These are phyloP conservation scores for Cheilosia variabilis DNA, from an alignment of 2,888 invertebrate genomes.

Conservation along the genomic window DNA sequence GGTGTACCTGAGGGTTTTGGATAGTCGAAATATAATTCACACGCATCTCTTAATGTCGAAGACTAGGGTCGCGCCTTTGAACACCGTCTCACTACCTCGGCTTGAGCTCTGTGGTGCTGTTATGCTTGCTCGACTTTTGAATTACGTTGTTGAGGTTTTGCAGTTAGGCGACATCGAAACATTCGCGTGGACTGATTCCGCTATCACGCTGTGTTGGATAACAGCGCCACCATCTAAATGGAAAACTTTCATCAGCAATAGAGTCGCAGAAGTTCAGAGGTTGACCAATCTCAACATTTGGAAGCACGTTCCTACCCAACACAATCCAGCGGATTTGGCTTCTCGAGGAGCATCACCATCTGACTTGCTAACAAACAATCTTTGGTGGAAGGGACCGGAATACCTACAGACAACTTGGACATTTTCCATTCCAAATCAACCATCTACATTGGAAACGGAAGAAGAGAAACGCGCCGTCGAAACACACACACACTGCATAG, in stretches of 20 bases:
- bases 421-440: too few relatives aligned
- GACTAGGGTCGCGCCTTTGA: constrained; percentile 45
- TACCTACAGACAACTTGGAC: constrained; percentile 18
- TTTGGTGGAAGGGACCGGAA: constrained; percentile 53
- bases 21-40: background rate
- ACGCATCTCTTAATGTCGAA: constrained; percentile 37
- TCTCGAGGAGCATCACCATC: constrained; percentile 24
- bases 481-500: too few relatives aligned
- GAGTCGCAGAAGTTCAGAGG: constrained; percentile 20
- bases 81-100: constrained; percentile 38
- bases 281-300: background rate
- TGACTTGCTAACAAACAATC: background rate
- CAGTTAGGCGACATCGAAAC: background rate
- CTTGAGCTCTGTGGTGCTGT: constrained; percentile 50
- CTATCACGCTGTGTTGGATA: constrained; percentile 36
- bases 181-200: constrained; percentile 36
- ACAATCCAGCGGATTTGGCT: constrained; percentile 19
- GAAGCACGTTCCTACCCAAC: constrained; percentile 22
- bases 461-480: too few relatives aligned
- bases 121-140: constrained; percentile 9
- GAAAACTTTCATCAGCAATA: constrained; percentile 20
- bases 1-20: constrained; percentile 15
- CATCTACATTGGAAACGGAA: too few relatives aligned
- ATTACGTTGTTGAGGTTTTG: background rate
- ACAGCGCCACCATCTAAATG: constrained; percentile 6